Base-by-base conservation (phyloP, 2,888 invertebrate species). In the Anarsia innoxiella region DNA sequence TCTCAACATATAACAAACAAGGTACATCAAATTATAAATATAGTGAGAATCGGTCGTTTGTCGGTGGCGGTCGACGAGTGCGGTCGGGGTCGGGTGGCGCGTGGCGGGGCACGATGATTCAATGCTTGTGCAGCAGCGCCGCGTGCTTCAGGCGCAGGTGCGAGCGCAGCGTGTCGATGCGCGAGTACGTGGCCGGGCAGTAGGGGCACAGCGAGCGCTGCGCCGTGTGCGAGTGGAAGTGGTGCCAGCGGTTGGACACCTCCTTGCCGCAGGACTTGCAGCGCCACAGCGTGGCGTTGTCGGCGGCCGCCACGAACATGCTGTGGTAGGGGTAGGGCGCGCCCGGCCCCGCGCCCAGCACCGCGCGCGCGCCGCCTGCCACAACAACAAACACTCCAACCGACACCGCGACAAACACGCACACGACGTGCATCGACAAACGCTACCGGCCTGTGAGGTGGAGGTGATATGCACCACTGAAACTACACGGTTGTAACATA, bases 191-290 rank as follows among this genome's bases (percentile, higher is more conserved):
- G 59, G 93, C 92, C 49, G 92, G 91, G 85, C 94, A 94, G 79
- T 92, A 92, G 45, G 93, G 93, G 80, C 94, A 94, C 62, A 89
- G 88, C 53, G 91, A 92, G 58, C 93, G 88, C 77, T 91, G 91
- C 50, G 92, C 89, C 44, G 91, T 92, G 82, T 94, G 93, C 58
- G 91, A 92, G 80, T 93, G 93, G 86, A 89, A 93, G 84, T 94
- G 93, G 77, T 94, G 93, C 93, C 93, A 94, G 79, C 93, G 88
- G 85, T 93, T 94, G 73, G 93, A 92, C 49, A 93, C 93, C 86
- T 93, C 91, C 86, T 93, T 94, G 74, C 92, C 91, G 85, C 93
- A 93, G 23, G 91, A 89, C 68, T 91, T 90, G 82, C 93, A 93
- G 67, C 90, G 90, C 92, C 93, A 93, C 67, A 92, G 87, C 49